Evolutionary conservation across 2,113 vertebrate species (phyloP).

Genomic region (Manacus vitellinus): DNA sequence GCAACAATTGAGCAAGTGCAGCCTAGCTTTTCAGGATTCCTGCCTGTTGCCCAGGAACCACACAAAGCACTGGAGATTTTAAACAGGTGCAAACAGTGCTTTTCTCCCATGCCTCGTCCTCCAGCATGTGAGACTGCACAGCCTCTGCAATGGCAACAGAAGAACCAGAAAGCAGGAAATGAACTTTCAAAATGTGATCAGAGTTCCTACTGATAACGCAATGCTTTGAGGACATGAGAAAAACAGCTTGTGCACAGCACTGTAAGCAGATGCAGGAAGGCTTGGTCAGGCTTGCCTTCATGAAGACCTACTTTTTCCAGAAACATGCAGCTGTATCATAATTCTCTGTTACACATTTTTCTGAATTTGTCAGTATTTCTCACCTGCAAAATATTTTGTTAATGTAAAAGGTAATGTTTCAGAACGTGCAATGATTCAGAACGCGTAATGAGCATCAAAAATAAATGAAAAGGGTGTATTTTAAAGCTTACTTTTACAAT

Average conservation of each 20-base stretch:
- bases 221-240: neutral
- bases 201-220: neutral
- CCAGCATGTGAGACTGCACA: neutral
- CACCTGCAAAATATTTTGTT: conserved; percentile 31
- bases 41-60: conserved; percentile 78
- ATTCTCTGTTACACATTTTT: neutral
- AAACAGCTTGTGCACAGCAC: neutral
- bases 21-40: conserved; percentile 75
- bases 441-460: neutral
- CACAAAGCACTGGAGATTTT: conserved; percentile 69
- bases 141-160: neutral
- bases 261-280: neutral
- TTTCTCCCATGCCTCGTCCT: conserved; percentile 25
- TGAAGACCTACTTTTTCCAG: neutral
- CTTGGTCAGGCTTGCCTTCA: neutral
- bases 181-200: conserved; percentile 12
- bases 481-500: neutral
- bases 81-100: conserved; percentile 74
- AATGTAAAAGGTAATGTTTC: neutral
- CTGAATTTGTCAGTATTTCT: neutral
- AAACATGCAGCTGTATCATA: neutral
- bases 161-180: conserved; percentile 28
- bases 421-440: neutral
- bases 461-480: neutral
- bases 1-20: conserved; percentile 74